These are phyloP conservation scores for Oscheius onirici DNA, from an alignment of 2,888 invertebrate species.

Conservation along the genomic window DNA sequence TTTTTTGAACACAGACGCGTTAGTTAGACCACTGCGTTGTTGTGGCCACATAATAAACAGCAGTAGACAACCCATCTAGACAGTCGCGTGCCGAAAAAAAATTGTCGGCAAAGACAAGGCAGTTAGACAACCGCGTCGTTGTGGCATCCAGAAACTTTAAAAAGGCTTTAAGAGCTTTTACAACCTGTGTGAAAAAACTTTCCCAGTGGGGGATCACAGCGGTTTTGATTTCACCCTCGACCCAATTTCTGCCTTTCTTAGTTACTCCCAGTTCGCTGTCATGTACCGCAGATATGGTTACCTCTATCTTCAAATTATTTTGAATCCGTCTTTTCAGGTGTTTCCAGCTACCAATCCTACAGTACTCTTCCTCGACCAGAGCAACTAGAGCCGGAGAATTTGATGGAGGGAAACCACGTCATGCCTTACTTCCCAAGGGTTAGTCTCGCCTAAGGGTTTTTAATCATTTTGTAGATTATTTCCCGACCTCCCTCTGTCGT, in stretches of 20 bases:
- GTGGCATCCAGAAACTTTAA: not conserved
- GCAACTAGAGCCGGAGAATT: constrained; percentile 40
- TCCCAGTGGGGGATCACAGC: not conserved
- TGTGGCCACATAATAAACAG: too few species aligned
- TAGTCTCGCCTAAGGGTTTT: not conserved
- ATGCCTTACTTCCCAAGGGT: constrained; percentile 22
- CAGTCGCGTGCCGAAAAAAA: too few species aligned
- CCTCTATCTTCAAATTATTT: constrained; percentile 3
- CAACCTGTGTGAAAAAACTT: too few species aligned
- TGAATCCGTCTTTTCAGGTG: constrained; percentile 21
- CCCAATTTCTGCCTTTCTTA: constrained; percentile 12
- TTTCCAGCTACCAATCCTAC: constrained; percentile 60
- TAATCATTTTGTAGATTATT: constrained; percentile 1
- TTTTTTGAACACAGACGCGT: too few species aligned
- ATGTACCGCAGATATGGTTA: constrained; percentile 1
- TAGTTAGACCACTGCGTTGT: too few species aligned
- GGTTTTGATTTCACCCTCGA: not conserved
- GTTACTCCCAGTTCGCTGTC: not conserved
- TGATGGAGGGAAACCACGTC: constrained; percentile 9
- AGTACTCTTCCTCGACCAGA: constrained; percentile 60
- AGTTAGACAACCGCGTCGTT: too few species aligned
- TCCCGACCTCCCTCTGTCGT: constrained; percentile 34
- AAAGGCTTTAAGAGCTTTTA: too few species aligned
- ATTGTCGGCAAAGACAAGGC: too few species aligned
- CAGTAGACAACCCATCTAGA: too few species aligned